These are phyloP conservation scores for Acleris laterana DNA, from an alignment of 2,888 invertebrate species.

Conservation along the genomic window DNA sequence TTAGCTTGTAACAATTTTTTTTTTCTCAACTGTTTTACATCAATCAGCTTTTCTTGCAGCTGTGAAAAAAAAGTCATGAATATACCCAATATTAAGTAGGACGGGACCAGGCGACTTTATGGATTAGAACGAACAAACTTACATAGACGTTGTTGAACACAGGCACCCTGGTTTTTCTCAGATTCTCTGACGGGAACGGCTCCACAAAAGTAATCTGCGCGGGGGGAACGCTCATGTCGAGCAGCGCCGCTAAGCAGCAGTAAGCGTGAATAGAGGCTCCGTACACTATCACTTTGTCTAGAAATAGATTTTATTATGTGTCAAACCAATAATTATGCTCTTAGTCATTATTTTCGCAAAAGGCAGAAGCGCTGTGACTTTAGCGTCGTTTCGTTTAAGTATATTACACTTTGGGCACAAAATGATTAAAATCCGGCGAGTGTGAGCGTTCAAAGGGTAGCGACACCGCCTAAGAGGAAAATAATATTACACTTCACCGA, in stretches of 20 bases:
- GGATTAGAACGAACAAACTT: slow-evolving; percentile 44
- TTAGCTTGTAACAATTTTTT: too few relatives aligned
- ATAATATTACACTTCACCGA: too few relatives aligned
- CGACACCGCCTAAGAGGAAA: too few relatives aligned
- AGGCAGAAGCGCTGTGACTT: too few relatives aligned
- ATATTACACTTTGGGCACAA: too few relatives aligned
- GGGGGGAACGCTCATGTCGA: slow-evolving; percentile 84
- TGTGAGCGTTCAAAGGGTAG: too few relatives aligned
- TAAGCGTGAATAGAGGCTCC: slow-evolving; percentile 87
- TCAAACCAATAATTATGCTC: background rate
- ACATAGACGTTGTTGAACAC: slow-evolving; percentile 68
- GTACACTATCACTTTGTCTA: slow-evolving; percentile 86
- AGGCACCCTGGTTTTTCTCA: slow-evolving; percentile 59
- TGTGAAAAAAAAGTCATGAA: too few relatives aligned
- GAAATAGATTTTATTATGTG: slow-evolving; percentile 39
- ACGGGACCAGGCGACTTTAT: background rate
- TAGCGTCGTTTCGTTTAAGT: too few relatives aligned
- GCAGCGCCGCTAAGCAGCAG: slow-evolving; percentile 86
- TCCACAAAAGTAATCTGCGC: slow-evolving; percentile 85
- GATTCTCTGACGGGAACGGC: slow-evolving; percentile 69
- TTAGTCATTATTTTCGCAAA: background rate
- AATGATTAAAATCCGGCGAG: too few relatives aligned
- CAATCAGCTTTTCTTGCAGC: too few relatives aligned
- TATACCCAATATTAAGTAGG: too few relatives aligned
- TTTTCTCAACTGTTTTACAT: too few relatives aligned